Evolutionary conservation across 2,888 invertebrate genomes (phyloP).

Genomic region (Aspidapion aeneum): DNA sequence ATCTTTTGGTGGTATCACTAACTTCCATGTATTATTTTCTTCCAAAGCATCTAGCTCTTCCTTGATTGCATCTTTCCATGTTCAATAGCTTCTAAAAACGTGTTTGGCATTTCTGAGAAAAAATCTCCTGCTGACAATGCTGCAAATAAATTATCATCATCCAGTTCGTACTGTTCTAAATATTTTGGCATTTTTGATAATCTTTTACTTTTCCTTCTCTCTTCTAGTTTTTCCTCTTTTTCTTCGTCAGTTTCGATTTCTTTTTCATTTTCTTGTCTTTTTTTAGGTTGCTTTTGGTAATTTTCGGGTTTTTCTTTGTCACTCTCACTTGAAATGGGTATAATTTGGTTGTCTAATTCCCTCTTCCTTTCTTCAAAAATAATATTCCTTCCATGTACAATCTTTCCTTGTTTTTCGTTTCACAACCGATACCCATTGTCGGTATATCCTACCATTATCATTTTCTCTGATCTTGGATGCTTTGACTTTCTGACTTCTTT

Average conservation of each 20-base stretch:
- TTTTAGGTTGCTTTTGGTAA: constrained; percentile 3
- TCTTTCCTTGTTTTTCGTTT: constrained; percentile 13
- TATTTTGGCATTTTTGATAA: neutral
- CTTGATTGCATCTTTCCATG: constrained; percentile 25
- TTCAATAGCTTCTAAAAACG: constrained; percentile 19
- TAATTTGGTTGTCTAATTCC: neutral
- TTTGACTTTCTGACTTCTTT: constrained; percentile 28
- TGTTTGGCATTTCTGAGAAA: constrained; percentile 22
- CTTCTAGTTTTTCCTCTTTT: constrained; percentile 3
- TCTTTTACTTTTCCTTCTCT: neutral
- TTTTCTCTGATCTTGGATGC: constrained; percentile 30
- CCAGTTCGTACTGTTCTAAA: constrained; percentile 17
- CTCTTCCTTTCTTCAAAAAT: constrained; percentile 15
- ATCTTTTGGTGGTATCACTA: constrained; percentile 20
- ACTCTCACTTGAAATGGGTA: neutral
- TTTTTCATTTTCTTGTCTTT: neutral
- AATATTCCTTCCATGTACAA: constrained; percentile 19
- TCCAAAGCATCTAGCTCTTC: constrained; percentile 23
- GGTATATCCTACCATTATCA: constrained; percentile 27
- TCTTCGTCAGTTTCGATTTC: neutral
- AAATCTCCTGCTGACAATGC: constrained; percentile 15
- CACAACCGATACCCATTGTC: constrained; percentile 23
- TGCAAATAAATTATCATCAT: neutral
- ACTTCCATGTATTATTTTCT: constrained; percentile 26
- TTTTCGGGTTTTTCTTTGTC: neutral